Conservation (phyloP, 2,113 vertebrate genomes). For the Microtus richardsoni region DNA sequence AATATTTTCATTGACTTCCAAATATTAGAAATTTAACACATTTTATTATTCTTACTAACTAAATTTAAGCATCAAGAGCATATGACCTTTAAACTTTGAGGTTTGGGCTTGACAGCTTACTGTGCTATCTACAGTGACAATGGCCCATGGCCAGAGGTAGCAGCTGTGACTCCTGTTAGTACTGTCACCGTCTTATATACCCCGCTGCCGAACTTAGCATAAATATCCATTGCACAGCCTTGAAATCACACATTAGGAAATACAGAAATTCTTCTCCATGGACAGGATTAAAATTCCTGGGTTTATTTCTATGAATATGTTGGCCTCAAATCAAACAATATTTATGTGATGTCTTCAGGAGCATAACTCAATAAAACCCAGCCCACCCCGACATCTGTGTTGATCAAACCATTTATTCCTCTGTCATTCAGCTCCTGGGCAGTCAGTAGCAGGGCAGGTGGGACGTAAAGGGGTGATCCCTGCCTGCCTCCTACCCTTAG, state of each 20-base stretch:
- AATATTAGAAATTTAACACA: neutral
- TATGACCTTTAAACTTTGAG: neutral
- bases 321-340: neutral
- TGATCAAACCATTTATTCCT: neutral
- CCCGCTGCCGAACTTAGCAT: neutral
- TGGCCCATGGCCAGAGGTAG: neutral
- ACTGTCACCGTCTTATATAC: neutral
- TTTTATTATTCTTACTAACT: conserved; percentile 17
- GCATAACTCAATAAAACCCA: neutral
- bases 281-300: neutral
- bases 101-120: neutral
- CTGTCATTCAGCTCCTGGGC: neutral
- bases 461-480: neutral
- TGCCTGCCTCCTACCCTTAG: neutral
- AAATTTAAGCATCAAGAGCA: neutral
- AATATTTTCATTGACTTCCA: conserved; percentile 2
- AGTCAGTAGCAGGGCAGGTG: neutral
- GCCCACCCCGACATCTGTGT: neutral
- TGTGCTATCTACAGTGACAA: neutral
- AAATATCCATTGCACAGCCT: neutral
- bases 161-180: neutral
- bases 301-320: conserved; percentile 18
- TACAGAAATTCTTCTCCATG: neutral
- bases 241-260: neutral
- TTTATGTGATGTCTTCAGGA: neutral